Evolutionary conservation across 2,888 invertebrate species (phyloP).

Genomic region (Acrobasis suavella): DNA sequence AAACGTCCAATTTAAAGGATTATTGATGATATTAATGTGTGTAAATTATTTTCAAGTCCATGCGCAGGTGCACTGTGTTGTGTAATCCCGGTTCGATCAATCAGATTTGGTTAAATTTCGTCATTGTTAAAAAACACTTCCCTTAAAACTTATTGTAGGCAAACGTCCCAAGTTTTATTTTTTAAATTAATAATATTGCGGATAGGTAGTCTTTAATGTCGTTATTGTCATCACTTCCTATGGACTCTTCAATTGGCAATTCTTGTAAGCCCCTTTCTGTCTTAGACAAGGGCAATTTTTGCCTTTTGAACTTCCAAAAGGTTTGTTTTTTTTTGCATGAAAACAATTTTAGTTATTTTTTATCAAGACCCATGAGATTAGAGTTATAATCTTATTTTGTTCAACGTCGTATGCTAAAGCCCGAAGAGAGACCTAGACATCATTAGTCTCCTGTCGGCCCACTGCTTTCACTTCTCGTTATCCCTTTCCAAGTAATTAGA

Average conservation of each 20-base stretch:
- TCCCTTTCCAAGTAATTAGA: background rate
- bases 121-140: no score
- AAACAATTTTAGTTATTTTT: no score
- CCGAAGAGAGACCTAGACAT: background rate
- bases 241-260: no score
- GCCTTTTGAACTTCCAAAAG: no score
- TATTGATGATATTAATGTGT: no score
- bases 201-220: no score
- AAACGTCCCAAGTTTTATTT: background rate
- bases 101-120: slow-evolving; percentile 12
- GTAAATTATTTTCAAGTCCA: slow-evolving; percentile 22
- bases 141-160: background rate
- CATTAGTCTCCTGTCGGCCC: background rate
- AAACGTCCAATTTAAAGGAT: slow-evolving; percentile 21
- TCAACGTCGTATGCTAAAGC: background rate
- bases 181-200: no score
- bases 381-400: background rate
- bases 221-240: no score
- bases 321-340: no score
- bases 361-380: no score
- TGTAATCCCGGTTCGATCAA: slow-evolving; percentile 10
- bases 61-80: slow-evolving; percentile 12
- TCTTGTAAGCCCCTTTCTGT: no score
- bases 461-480: background rate
- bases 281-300: no score